Evolutionary conservation across 2,113 vertebrate genomes (phyloP).

Genomic region (Aphelocoma coerulescens): DNA sequence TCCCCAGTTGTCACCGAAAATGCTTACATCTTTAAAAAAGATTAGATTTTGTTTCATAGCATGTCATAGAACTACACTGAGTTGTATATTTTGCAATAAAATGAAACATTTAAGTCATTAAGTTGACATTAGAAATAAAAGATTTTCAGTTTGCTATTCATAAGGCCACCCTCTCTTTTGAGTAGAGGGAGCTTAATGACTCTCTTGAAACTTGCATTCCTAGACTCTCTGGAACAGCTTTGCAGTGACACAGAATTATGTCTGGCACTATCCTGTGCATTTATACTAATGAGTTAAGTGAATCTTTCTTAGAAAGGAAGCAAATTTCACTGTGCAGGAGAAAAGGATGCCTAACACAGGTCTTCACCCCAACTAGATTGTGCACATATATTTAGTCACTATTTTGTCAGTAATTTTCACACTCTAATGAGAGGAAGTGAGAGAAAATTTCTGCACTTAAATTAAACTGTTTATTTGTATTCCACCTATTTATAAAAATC

Average conservation of each 20-base stretch:
- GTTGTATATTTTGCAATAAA: background rate
- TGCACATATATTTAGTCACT: background rate
- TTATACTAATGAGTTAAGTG: background rate
- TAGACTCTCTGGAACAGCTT: background rate
- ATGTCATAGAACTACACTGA: background rate
- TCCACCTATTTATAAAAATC: background rate
- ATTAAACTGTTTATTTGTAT: background rate
- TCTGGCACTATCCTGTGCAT: background rate
- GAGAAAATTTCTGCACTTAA: background rate
- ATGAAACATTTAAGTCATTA: background rate
- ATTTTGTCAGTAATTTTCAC: background rate
- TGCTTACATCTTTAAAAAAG: background rate
- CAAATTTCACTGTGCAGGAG: background rate
- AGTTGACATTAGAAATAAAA: background rate
- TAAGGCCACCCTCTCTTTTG: background rate
- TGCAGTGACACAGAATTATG: background rate
- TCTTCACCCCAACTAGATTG: background rate
- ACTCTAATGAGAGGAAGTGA: background rate
- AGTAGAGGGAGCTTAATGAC: background rate
- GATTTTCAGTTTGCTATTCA: background rate
- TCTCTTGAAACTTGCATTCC: background rate
- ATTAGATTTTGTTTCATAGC: background rate
- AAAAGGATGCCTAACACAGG: background rate
- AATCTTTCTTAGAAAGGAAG: background rate
- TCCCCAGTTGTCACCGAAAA: background rate